Base-by-base conservation (phyloP, 2,797 vertebrate genomes). In the Catamblyrhynchus diadema region DNA sequence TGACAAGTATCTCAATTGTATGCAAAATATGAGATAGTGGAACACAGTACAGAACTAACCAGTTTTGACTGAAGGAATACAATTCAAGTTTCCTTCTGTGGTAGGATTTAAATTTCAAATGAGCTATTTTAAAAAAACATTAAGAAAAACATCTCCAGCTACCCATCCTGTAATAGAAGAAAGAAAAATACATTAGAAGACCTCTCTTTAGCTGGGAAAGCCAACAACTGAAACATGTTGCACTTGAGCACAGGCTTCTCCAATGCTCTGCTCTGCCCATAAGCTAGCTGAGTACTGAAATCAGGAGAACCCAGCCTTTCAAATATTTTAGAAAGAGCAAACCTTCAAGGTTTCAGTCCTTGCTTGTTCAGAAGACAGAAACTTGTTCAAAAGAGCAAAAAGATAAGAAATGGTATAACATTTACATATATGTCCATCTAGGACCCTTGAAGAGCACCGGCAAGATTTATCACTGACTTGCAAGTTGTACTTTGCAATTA, bases 1-100 rank as follows among this genome's bases (percentile, higher is more conserved):
- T 91, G 88, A 95, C 39, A 88, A 66, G 27, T 96, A 96, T 78
- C 75, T 93, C 91, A 89, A 92, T 90, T 96, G 91, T 94, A 90
- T 94, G 87, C 86, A 96, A 95, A 95, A 81, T 62, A 60, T 42
- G 37, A 73, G 75, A 83, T 45, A 91, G 80, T 91, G 48, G 69
- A 96, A 92, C 48, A 82, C 64, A 67, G 78, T 84, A 73, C 48
- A 61, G 53, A 90, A 88, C 67, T 67, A 70, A 54, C 41, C 60
- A 81, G 59, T 88, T 84, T 90, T 96, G 75, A 84, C 14, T 79
- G 50, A 90, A 73, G 37, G 91, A 94, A 70, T 86, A 66, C 4
- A 8, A 64, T 87, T 84, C 60, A 73, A 64, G 39, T 47, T 81
- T 77, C 45, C 86, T 78, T 95, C 57, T 73, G 62, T 77, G n/a